Conservation (phyloP, 2,797 vertebrate species). For the Poecile montanus region DNA sequence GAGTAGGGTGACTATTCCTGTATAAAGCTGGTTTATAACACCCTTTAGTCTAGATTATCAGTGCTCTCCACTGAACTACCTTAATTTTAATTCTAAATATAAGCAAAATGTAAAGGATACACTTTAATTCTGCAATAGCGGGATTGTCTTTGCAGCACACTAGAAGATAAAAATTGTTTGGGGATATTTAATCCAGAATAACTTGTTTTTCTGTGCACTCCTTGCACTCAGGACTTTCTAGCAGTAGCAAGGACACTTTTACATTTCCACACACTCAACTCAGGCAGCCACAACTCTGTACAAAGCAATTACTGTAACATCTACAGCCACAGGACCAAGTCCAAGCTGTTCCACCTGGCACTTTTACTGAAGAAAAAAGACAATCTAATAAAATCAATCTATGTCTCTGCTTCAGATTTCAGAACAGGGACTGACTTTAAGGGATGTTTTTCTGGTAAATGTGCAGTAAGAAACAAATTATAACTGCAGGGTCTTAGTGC, state of each 20-base stretch:
- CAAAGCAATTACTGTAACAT: background rate
- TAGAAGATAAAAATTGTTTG: background rate
- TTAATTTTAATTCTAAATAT: background rate
- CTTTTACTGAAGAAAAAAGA: background rate
- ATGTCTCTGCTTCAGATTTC: background rate
- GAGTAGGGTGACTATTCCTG: background rate
- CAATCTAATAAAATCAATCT: background rate
- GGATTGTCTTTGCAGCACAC: background rate
- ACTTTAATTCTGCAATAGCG: background rate
- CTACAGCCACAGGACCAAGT: background rate
- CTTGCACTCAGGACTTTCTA: background rate
- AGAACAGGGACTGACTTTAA: background rate
- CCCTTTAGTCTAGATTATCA: background rate
- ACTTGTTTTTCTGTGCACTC: background rate
- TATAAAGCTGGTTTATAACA: background rate
- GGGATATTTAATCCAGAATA: background rate
- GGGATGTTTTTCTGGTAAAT: background rate
- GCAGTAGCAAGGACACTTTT: constrained; percentile 13
- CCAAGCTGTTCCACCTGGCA: background rate
- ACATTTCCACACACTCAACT: background rate
- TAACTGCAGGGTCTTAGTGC: background rate
- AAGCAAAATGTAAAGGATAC: background rate
- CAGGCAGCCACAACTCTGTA: background rate
- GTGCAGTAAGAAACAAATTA: background rate
- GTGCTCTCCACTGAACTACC: background rate